These are phyloP conservation scores for Semaprochilodus insignis DNA, from an alignment of 2,797 vertebrate species.

Conservation along the genomic window DNA sequence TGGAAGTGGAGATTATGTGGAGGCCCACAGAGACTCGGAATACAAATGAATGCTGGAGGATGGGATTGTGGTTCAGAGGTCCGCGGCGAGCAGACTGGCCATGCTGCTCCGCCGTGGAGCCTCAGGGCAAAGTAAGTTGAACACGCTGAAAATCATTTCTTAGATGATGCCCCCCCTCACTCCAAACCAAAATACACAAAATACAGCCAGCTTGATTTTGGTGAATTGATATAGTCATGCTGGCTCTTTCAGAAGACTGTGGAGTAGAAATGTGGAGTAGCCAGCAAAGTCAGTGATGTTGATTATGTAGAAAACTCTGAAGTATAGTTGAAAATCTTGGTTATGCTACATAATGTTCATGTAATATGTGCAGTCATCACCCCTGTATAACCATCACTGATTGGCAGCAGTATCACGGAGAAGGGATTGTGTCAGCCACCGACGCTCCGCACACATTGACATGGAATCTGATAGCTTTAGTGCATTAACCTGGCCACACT, in stretches of 20 bases:
- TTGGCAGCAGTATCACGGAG: too few relatives aligned
- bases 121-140: constrained; percentile 57
- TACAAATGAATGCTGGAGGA: constrained; percentile 59
- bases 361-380: not conserved
- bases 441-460: too few relatives aligned
- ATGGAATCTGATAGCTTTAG: too few relatives aligned
- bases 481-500: too few relatives aligned
- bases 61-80: constrained; percentile 53
- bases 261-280: not conserved
- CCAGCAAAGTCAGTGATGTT: not conserved
- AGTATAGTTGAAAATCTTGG: too few relatives aligned
- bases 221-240: constrained; percentile 8
- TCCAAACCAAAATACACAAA: not conserved
- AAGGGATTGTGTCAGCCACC: too few relatives aligned
- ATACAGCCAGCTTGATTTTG: constrained; percentile 4
- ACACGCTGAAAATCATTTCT: constrained; percentile 43
- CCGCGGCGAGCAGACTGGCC: constrained; percentile 24
- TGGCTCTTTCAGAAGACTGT: constrained; percentile 12
- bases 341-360: not conserved
- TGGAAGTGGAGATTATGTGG: constrained; percentile 53
- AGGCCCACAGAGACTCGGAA: constrained; percentile 47
- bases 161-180: constrained; percentile 11
- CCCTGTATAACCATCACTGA: too few relatives aligned
- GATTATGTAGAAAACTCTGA: not conserved
- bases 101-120: constrained; percentile 50